Evolutionary conservation across 2,113 vertebrate species (phyloP), one percentile per base, ranked within the genome.

Genomic region (Mastomys coucha): DNA sequence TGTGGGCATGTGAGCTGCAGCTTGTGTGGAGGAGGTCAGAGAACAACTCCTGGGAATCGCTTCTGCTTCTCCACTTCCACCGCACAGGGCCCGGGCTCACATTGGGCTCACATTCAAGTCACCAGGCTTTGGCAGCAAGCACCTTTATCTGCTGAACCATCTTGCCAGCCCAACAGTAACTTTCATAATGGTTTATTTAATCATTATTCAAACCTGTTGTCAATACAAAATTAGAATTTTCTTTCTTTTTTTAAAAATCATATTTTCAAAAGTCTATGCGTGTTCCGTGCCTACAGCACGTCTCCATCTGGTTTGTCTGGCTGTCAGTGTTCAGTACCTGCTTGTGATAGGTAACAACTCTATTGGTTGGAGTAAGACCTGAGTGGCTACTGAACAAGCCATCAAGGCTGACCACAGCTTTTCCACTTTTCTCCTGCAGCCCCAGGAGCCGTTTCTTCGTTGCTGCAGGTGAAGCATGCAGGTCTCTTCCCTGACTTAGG

Each of bases 321-420:
- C 0, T 39, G 19, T 36, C 11, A 8, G 45, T 53, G 24, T 58
- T 76, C 19, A 1, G 0, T 3, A 0, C n/a, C 26, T n/a, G 42
- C 76, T 36, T 2, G 65, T 51, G 51, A 93, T 53, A 22, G 4
- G 39, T 20, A 39, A 20, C 26, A 49, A 0, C 60, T 7, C 0
- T 17, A 12, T 1, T 7, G 19, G 73, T 45, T 20, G 4, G 56
- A 9, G 1, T 22, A 16, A 3, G 17, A 36, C 33, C 39, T 1
- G 17, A 60, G n/a, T 31, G 39, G 4, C 14, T 28, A 45, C 22
- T 5, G 39, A 28, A 8, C 56, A 63, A 4, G 8, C 24, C 26
- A 8, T 31, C 77, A 65, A 7, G 7, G 2, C 58, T 13, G 4
- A 49, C 36, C 0, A 72, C 31, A 5, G 26, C 53, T 26, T 56